These are phyloP conservation scores for Alloplasta piceator DNA, from an alignment of 2,888 invertebrate genomes.

Conservation along the genomic window DNA sequence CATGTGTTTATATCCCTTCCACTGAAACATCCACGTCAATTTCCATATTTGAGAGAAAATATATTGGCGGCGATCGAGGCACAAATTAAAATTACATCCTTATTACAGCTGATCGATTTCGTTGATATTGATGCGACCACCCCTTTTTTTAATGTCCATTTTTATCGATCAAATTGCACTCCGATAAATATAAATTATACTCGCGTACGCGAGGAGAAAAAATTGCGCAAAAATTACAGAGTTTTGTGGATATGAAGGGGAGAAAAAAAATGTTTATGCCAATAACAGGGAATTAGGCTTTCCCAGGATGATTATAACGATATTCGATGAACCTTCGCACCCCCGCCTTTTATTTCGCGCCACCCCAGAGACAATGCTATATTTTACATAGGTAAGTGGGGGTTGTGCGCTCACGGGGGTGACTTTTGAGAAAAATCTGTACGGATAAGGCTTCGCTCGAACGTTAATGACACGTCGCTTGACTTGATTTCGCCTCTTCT, in stretches of 20 bases:
- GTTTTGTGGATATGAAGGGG: not conserved
- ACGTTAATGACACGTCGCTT: constrained; percentile 52
- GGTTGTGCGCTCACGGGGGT: not conserved
- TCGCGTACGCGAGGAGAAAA: not conserved
- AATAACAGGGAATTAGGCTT: constrained; percentile 47
- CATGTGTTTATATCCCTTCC: too few relatives aligned
- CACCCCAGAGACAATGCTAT: not conserved
- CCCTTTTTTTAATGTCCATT: constrained; percentile 6
- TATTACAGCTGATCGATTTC: too few relatives aligned
- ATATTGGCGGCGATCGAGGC: not conserved
- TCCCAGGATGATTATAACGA: constrained; percentile 61
- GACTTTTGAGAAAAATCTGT: constrained; percentile 46
- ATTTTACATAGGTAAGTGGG: not conserved
- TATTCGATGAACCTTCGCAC: constrained; percentile 50
- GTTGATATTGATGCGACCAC: too few relatives aligned
- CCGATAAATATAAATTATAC: not conserved
- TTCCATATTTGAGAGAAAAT: not conserved
- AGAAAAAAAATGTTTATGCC: not conserved
- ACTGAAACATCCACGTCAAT: too few relatives aligned
- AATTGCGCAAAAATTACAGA: not conserved
- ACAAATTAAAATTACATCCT: not conserved
- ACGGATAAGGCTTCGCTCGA: constrained; percentile 47
- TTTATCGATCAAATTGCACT: constrained; percentile 7
- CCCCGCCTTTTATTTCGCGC: constrained; percentile 31
- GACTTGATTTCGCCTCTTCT: constrained; percentile 46